Base-by-base conservation (phyloP, 1,140 invertebrate species). In the Sinella curviseta region DNA sequence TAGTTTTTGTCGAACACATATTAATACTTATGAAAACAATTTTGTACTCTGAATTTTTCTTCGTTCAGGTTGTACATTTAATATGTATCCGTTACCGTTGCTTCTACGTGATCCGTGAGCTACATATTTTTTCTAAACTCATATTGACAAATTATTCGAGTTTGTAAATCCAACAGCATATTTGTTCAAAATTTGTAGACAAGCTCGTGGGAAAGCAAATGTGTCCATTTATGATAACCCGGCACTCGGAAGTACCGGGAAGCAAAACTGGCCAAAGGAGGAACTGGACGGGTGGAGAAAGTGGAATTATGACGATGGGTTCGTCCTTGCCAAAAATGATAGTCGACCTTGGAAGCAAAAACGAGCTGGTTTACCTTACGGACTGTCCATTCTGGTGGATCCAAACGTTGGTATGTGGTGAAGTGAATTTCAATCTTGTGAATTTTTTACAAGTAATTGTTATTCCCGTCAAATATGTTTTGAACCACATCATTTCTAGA, bases 61-160 rank as follows among this genome's bases (percentile, higher is more conserved):
- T n/a, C n/a, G n/a, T n/a, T n/a, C 31, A 70, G 65, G 65, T n/a
- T 81, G 77, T n/a, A 77, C 80, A 2, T 81, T 78, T 31, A 81
- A 81, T 28, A 77, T 81, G 1, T n/a, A 78, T 26, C 80, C 80
- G 1, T 20, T 73, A 1, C 24, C 36, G 1, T 16, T 81, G 16
- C 30, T 81, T 0, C n/a, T 70, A 3, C 8, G n/a, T 2, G 30
- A 36, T n/a, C 26, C 65, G 65, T 70, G 31, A 30, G 65, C 2
- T 12, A 33, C 65, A 55, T 14, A 77, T 36, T 30, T 8, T 4
- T 8, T 4, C 3, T 4, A n/a, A 2, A 14, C 4, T 57, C 24
- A 12, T 4, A 60, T 48, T 26, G 2, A 30, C 30, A 2, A 57
- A 60, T 73, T 33, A 74, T 60, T 20, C 1, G 26, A 4, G n/a